These are phyloP conservation scores for Conus canariensis DNA, from an alignment of 2,888 invertebrate genomes.

Conservation along the genomic window DNA sequence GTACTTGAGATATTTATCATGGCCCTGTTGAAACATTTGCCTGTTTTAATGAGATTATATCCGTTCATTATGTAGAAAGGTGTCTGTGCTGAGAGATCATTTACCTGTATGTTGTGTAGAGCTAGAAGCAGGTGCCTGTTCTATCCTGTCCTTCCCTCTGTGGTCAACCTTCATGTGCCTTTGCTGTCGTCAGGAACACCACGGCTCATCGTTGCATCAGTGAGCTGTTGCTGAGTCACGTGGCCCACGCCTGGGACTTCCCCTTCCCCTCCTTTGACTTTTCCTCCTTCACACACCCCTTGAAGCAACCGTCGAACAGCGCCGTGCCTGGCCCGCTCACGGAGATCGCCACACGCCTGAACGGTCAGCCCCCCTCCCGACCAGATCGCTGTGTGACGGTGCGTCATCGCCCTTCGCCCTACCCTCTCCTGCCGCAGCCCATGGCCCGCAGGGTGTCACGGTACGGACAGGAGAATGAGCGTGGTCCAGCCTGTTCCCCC, in stretches of 20 bases:
- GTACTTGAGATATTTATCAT: too few species aligned
- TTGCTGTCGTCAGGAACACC: background rate
- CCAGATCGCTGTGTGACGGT: too few species aligned
- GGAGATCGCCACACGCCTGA: background rate
- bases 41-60: too few species aligned
- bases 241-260: slow-evolving; percentile 84
- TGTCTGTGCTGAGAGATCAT: too few species aligned
- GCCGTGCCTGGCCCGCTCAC: background rate
- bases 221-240: slow-evolving; percentile 80
- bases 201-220: slow-evolving; percentile 79
- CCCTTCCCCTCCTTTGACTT: slow-evolving; percentile 37
- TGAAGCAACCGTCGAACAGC: background rate
- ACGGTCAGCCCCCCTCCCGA: background rate
- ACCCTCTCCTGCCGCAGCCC: background rate
- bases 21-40: too few species aligned
- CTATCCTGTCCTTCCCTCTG: too few species aligned
- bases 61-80: too few species aligned
- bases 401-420: slow-evolving; percentile 2
- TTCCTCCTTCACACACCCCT: background rate
- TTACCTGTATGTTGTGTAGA: too few species aligned
- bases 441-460: background rate
- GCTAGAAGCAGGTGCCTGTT: too few species aligned
- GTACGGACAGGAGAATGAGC: background rate
- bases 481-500: background rate
- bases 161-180: background rate